Evolutionary conservation across 2,888 invertebrate species (phyloP), one percentile per base, ranked within the genome.

Genomic region (Neocrepidodera transversa): DNA sequence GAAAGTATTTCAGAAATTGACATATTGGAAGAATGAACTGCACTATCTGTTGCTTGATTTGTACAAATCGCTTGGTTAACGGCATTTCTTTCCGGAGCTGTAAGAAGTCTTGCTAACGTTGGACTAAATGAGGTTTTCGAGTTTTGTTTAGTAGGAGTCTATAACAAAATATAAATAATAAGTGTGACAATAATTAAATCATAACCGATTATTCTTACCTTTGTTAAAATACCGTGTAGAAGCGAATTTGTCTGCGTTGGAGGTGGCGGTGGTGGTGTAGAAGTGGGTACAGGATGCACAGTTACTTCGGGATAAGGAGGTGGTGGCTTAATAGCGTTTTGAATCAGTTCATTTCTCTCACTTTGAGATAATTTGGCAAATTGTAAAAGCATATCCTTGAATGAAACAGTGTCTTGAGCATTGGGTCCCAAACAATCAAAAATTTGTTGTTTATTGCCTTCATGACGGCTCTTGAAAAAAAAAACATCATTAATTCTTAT

Each of bases 221-320:
- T 91, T 1, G 91, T 91, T 54, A 91, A 80, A 69, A 91, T 91
- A 35, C 90, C 91, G 73, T 91, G 91, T 2, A 92, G 82, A 48
- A 91, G 79, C 0, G 91, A 91, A 64, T 82, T 84, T 60, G 85
- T 85, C 2, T 68, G 67, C 61, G 83, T 83, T 3, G 73, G 83
- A 3, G 73, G 69, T 3, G 73, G 83, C 3, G 73, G 83, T 3
- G 3, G 23, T 23, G 72, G 68, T 17, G 74, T 71, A 8, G 77
- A 70, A 4, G 74, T 69, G 28, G 82, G 81, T 53, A 91, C 91
- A 0, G 91, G 91, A 73, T 91, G 86, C 14, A 91, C 82, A 1
- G 91, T 91, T 43, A 91, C 91, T 79, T 91, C 91, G 0, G 91
- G 91, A 80, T 90, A 90, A 45, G 86, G 88, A 3, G 88, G 87